Evolutionary conservation across 2,113 vertebrate species (phyloP), one percentile per base, ranked within the genome.

Genomic region (Megaceryle maxima): DNA sequence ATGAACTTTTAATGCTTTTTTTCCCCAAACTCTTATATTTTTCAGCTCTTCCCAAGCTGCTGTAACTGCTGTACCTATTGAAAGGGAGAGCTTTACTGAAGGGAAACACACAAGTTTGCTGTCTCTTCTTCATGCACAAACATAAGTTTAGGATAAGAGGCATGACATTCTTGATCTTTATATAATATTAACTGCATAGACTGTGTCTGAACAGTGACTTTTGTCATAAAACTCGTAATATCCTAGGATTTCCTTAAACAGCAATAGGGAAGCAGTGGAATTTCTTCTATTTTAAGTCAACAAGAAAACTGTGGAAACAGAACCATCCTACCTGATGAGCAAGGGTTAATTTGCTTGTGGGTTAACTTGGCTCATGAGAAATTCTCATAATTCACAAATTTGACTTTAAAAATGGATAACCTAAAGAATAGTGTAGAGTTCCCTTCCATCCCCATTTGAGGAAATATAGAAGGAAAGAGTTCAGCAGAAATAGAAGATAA

Each of bases 1-100:
- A 63, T 95, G 92, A 96, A 62, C 50, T 90, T 93, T 66, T 80
- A 26, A 56, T 96, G 53, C 76, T 91, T 73, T 57, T 11, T 70
- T 96, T 96, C 10, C 9, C 83, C 87, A 81, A 44, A 13, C 39
- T 95, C 93, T 96, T 72, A 55, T 88, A 94, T 97, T 97, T 96
- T 90, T 95, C 55, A 64, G 75, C 56, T 72, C 50, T 69, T 91
- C 90, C 50, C 46, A 88, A 86, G 63, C 8, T 89, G 59, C 86
- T 91, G 84, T 48, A 94, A 37, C 44, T 83, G 72, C 88, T 95
- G 44, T 51, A 35, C 16, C 55, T 63, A 4, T 70, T 88, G 29
- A 74, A 83, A 73, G 41, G 26, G 73, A 93, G 59, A 90, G 59
- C 66, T 80, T 74, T 83, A 1, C 72, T 64, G 83, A 69, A 80